Base-by-base conservation (phyloP, 2,113 vertebrate species). In the Clinocottus analis region DNA sequence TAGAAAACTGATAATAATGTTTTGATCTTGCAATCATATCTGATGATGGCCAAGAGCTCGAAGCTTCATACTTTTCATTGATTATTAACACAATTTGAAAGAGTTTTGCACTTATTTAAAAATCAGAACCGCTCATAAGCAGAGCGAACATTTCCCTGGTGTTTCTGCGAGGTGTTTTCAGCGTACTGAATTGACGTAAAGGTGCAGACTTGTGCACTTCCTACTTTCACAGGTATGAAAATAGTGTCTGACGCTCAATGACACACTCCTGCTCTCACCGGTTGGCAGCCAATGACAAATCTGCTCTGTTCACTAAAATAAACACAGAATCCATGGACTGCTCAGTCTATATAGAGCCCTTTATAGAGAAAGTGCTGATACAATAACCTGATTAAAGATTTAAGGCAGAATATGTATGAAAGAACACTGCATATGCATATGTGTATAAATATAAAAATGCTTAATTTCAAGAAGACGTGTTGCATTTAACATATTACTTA, bases 211-310 rank as follows among this genome's bases (percentile, higher is more conserved):
- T 53, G 78, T 70, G 68, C 60, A 37, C 73, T 87, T 86, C 69
- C 72, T 80, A 62, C 29, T 25, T 82, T 93, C 82, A 78, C 91
- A 91, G 37, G 45, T 92, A 43, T 84, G 90, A 91, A 93, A 93
- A 94, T 94, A 92, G 78, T 2, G 10, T 58, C 58, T 89, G 84
- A 90, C 60, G 84, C 63, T 39, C n/a, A 21, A 7, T 82, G 75
- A 72, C 66, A 70, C 62, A 58, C 65, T 53, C 33, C 12, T 31
- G 45, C 35, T 37, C 23, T 55, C 14, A 37, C n/a, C 41, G 49
- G 27, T 14, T 16, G 21, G n/a, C 68, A 74, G 53, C 69, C 79
- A 85, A 79, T 87, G 47, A 72, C 1, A 13, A 25, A 53, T 67
- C 35, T 29, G 39, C 53, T 35, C 37, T 25, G 19, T n/a, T 58